Conservation (phyloP, 2,888 invertebrate species). For the Glyphotaelius pellucidus region DNA sequence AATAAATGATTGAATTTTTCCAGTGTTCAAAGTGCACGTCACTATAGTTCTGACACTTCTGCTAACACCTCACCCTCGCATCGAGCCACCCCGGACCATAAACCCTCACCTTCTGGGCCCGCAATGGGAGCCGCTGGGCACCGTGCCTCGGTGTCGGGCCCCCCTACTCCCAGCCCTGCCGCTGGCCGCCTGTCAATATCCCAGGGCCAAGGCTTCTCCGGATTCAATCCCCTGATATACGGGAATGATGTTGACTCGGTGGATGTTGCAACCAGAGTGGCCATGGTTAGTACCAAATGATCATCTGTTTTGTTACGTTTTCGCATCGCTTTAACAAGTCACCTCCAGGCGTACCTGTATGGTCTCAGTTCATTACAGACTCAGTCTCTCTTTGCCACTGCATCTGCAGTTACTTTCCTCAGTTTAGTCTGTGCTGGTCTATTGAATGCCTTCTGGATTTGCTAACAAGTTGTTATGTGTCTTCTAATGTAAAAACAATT, state of each 20-base stretch:
- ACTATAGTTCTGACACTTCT: constrained; percentile 61
- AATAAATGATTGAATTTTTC: constrained; percentile 7
- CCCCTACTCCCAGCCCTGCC: constrained; percentile 71
- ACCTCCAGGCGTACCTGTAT: no score
- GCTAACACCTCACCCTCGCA: constrained; percentile 63
- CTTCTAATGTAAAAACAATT: neutral
- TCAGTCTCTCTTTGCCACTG: no score
- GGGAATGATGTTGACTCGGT: constrained; percentile 98
- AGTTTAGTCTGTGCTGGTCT: no score
- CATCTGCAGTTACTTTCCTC: no score
- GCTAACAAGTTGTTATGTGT: neutral
- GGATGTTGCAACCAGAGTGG: constrained; percentile 97
- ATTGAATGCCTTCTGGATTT: neutral
- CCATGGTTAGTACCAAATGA: constrained; percentile 84
- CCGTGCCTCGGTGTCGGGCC: constrained; percentile 72
- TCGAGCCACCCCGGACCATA: constrained; percentile 68
- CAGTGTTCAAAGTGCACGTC: constrained; percentile 64
- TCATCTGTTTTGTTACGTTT: neutral
- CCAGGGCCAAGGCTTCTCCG: constrained; percentile 77
- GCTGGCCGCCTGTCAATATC: constrained; percentile 74
- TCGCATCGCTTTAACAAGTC: no score
- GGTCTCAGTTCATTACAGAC: no score
- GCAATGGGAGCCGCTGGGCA: constrained; percentile 61
- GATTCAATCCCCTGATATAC: constrained; percentile 92
- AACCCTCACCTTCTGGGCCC: constrained; percentile 69